Evolutionary conservation across 2,113 vertebrate species (phyloP), one percentile per base, ranked within the genome.

Genomic region (Myrmophylax atrothorax): DNA sequence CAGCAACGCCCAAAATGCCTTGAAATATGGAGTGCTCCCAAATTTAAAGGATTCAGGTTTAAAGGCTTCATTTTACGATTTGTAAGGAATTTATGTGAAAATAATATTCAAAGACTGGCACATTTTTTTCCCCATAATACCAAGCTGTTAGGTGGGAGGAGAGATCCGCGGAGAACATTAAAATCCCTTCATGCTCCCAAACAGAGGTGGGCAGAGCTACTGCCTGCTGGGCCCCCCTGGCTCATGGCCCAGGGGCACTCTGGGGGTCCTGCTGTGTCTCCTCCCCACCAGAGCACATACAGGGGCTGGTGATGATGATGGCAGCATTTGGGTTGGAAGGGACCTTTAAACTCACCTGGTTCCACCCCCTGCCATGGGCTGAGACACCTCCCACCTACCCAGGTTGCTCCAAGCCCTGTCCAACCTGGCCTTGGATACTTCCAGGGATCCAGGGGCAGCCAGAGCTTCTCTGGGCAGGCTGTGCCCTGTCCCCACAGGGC

Each of bases 81-180:
- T 40, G 56, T 42, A 66, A 75, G 86, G 66, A 47, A 78, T 81
- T 92, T 84, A 59, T 31, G 56, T 58, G 89, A 84, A 67, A 66
- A 69, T 62, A 49, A 50, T 69, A 44, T 29, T 26, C 66, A 33
- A 33, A 63, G 74, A 14, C 56, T 58, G 84, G 46, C 44, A 22
- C 9, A 3, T 25, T 50, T 74, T 90, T 67, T 63, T 84, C 12
- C 31, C 86, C 78, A 72, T 69, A 94, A 81, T 79, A 73, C 52
- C 94, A 63, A 56, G 95, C 85, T 42, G 82, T 11, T 62, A 84
- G 92, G 80, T 76, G 91, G 89, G 93, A 84, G 96, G 80, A 60
- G 95, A 89, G 80, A 69, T 37, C 80, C 79, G 8, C 7, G 86
- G 96, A 20, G 28, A 55, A 18, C 55, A 23, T 16, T 15, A 47